Base-by-base conservation (phyloP, 2,797 vertebrate species). In the Paramormyrops hopkinsi region DNA sequence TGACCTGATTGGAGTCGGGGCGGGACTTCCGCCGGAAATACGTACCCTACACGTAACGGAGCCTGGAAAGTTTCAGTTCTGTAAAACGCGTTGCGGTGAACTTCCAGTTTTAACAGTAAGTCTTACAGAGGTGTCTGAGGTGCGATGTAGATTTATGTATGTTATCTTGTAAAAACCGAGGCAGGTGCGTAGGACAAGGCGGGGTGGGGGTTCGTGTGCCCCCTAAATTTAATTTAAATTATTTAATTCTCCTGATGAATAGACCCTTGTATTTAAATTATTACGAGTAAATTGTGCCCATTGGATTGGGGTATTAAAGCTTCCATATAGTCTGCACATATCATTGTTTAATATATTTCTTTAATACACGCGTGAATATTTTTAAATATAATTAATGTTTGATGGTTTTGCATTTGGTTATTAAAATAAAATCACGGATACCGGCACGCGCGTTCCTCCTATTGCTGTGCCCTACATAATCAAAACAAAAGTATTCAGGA, bases 1-100 rank as follows among this genome's bases (percentile, higher is more conserved):
- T 89, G 89, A 90, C 86, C 89, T 90, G 89, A 92, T 84, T 62
- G 87, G 54, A 88, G 86, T 2, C 73, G 83, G 25, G 91, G 92
- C 84, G 89, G 92, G 87, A 65, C 59, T 87, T 91, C 87, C 53
- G 50, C 83, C 65, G 89, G 89, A 89, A 89, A 14, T n/a, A 46
- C 41, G 19, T 46, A 41, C 33, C 69, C 14, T 41, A 8, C 7
- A 82, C 44, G 19, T 41, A 41, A 76, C 33, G 69, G 69, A 76
- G 33, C 33, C 7, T 46, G 37, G 41, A n/a, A 79, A 44, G 37
- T 2, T 79, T 73, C 33, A 79, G 37, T 19, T 79, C 37, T 44
- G 2, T 37, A 44, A 79, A 79, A 17, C 37, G 73, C 37, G 73
- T 44, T 29, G 37, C 37, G 14, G 33, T 79, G 29, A 37, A 73